Percentiles rank a stretch among this genome's conserved stretches.
These are phyloP conservation scores for Himalopsyche kuldschensis DNA, from an alignment of 2,888 invertebrate species.

Conservation along the genomic window DNA sequence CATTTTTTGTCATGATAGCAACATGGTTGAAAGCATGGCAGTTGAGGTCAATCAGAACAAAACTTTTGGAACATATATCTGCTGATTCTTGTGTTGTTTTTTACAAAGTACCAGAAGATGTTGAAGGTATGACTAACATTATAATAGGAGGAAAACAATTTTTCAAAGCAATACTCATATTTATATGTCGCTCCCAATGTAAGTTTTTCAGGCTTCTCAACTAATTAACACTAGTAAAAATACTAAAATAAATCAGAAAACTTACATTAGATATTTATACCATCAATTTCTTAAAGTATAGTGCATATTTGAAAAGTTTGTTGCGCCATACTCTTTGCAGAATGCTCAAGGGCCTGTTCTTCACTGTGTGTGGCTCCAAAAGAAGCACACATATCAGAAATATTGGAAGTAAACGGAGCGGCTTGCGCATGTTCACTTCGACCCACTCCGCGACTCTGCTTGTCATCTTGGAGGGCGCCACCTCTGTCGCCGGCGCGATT, in stretches of 20 bases:
- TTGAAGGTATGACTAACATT: constrained; percentile 47
- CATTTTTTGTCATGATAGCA: constrained; percentile 56
- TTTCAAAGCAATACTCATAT: too few relatives aligned
- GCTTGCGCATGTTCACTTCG: constrained; percentile 49
- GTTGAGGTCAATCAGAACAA: constrained; percentile 48
- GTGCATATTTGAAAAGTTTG: neutral
- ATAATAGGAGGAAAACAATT: too few relatives aligned
- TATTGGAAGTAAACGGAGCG: constrained; percentile 48
- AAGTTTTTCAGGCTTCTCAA: too few relatives aligned
- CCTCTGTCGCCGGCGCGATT: constrained; percentile 33
- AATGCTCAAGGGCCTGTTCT: constrained; percentile 34
- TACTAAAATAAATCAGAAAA: too few relatives aligned
- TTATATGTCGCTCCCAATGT: too few relatives aligned
- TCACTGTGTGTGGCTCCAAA: constrained; percentile 30
- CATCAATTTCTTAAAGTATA: neutral
- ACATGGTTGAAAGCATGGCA: constrained; percentile 57
- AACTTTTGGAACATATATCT: constrained; percentile 35
- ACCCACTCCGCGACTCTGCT: constrained; percentile 41
- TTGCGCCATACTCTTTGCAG: constrained; percentile 8
- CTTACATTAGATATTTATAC: too few relatives aligned
- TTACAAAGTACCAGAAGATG: constrained; percentile 61
- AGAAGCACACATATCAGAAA: constrained; percentile 48
- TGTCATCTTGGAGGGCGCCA: constrained; percentile 35
- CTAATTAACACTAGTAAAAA: too few relatives aligned
- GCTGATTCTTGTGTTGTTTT: constrained; percentile 55